phyloP scores from a whole-genome alignment of 1,140 invertebrate genomes.

The Elymnias hypermnestra region DNA sequence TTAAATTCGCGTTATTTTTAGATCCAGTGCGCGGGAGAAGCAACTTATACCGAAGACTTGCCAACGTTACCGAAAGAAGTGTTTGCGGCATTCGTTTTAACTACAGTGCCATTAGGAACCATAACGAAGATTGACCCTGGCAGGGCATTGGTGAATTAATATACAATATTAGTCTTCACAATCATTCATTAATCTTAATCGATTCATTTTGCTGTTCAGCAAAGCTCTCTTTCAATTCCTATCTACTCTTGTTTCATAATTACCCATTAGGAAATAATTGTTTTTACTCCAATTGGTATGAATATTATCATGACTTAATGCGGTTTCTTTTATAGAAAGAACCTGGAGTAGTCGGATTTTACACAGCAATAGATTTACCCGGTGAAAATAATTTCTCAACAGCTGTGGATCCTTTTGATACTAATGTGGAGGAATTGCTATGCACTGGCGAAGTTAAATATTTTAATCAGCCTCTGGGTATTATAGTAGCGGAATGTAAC shows the following conservation, averaged over 20 bases:
- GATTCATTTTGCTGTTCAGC: no score
- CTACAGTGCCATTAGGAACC: slow-evolving; percentile 74
- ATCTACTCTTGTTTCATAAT: no score
- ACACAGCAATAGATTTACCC: slow-evolving; percentile 83
- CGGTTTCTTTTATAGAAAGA: slow-evolving; percentile 23
- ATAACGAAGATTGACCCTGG: slow-evolving; percentile 78
- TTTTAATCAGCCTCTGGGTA: slow-evolving; percentile 83
- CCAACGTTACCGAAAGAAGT: slow-evolving; percentile 75
- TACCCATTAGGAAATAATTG: not conserved
- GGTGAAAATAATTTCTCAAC: slow-evolving; percentile 77
- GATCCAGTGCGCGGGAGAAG: slow-evolving; percentile 80
- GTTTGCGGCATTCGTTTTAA: slow-evolving; percentile 79
- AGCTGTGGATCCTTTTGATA: slow-evolving; percentile 21
- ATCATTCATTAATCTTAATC: no score
- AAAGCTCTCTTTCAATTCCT: no score
- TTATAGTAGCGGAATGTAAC: slow-evolving; percentile 81
- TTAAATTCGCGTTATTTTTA: slow-evolving; percentile 37
- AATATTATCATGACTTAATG: slow-evolving; percentile 9
- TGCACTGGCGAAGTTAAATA: slow-evolving; percentile 73
- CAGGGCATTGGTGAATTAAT: slow-evolving; percentile 71
- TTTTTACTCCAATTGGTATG: not conserved
- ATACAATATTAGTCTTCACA: no score
- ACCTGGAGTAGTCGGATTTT: slow-evolving; percentile 59
- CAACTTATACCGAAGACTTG: slow-evolving; percentile 81
- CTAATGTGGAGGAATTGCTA: slow-evolving; percentile 71